Conservation (phyloP, 1,140 invertebrate species). For the Panonychus citri region DNA sequence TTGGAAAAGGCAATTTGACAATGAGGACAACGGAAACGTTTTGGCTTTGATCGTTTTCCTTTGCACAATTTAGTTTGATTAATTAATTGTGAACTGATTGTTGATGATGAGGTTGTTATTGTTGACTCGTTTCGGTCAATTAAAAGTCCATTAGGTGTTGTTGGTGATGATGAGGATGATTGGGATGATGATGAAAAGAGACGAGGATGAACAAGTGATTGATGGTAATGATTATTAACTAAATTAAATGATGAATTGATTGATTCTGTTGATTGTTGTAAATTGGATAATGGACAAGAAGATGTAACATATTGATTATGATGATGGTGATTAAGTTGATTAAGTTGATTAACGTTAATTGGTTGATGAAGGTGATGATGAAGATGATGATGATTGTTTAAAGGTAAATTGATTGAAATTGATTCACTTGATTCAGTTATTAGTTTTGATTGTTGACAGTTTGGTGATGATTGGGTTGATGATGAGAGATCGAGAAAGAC, state of each 20-base stretch:
- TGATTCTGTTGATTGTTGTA: not conserved
- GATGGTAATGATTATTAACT: not conserved
- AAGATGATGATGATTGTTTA: not conserved
- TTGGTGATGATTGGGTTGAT: not conserved
- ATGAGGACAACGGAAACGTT: constrained; percentile 61
- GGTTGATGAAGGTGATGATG: not conserved
- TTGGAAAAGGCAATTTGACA: constrained; percentile 70
- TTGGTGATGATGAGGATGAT: not conserved
- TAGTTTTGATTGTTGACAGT: not conserved
- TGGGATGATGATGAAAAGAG: not conserved
- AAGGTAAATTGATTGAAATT: no score
- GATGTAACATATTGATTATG: not conserved
- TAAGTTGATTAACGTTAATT: no score
- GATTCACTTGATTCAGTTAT: no score
- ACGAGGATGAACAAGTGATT: not conserved
- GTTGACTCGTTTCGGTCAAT: not conserved
- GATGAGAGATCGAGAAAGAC: not conserved
- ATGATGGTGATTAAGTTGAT: no score
- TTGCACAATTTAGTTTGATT: constrained; percentile 33
- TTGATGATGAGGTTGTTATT: not conserved
- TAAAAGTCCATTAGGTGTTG: not conserved
- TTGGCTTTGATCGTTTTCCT: constrained; percentile 30
- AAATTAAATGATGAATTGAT: not conserved
- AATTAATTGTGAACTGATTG: not conserved
- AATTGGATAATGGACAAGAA: not conserved